Base-by-base conservation (phyloP, 2,888 invertebrate genomes). In the Protophormia terraenovae region DNA sequence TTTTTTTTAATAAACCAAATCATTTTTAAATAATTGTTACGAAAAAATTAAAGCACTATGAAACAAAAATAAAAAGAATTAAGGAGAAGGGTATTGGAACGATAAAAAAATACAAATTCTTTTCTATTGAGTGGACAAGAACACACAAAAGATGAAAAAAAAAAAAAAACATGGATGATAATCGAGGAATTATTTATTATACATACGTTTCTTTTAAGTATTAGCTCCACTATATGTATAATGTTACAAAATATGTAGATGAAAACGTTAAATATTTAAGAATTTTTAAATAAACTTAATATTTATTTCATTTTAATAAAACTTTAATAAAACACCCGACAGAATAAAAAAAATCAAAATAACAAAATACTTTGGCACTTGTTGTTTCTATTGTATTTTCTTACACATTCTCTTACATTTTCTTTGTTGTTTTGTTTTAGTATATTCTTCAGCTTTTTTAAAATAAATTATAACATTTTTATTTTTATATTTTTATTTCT, bases 41-140 rank as follows among this genome's bases (percentile, higher is more conserved):
- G 16, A 67, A 41, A 16, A 41, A 12, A 29, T 32, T 27, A 27
- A 2, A 41, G 41, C 41, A 66, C 55, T 64, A 55, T 32, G 71
- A 69, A 66, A 32, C 8, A 58, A 41, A 53, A 45, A 67, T 12
- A 66, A 24, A 50, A 60, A 66, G 41, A 50, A 66, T 73, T 73
- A 50, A 60, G 24, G 10, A 62, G 41, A 64, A 53, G 27, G 27
- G 41, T 58, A 60, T 32, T 69, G n/a, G 16, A 75, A 62, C n/a
- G n/a, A 38, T 16, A 66, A 78, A 62, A 64, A 76, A 29, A 32
- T 10, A 67, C 45, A 62, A 55, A 81, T 84, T 84, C 84, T 81
- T 85, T 85, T 81, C 73, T 73, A 73, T 84, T 73, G 69, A 78
- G 73, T 82, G 53, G 72, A 72, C 72, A 71, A 71, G 76, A 77